Percentiles rank a stretch among this genome's conserved stretches.
Conservation (phyloP, 2,888 invertebrate species). For the Dolichopus griseipennis region DNA sequence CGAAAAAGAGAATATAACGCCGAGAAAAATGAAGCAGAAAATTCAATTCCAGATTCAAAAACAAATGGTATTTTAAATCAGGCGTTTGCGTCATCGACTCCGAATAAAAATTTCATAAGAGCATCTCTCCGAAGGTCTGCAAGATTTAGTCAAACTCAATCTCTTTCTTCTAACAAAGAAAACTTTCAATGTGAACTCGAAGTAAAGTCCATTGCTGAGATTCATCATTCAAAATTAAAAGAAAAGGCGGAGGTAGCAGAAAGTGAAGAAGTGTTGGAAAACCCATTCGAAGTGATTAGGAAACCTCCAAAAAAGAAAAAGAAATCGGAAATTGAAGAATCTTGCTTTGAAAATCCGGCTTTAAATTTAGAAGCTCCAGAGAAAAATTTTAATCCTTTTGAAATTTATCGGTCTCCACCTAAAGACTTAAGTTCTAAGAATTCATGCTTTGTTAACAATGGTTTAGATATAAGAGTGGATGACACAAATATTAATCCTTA, state of each 20-base stretch:
- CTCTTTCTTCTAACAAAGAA: background rate
- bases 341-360: constrained; percentile 41
- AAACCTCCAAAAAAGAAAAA: constrained; percentile 42
- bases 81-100: background rate
- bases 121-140: background rate
- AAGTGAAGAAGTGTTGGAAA: constrained; percentile 20
- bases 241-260: constrained; percentile 9
- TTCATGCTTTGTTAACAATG: constrained; percentile 38
- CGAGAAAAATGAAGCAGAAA: background rate
- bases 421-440: constrained; percentile 17
- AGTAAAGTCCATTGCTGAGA: constrained; percentile 37
- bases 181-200: constrained; percentile 26
- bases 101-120: background rate
- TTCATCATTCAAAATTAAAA: constrained; percentile 21
- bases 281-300: constrained; percentile 40
- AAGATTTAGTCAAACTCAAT: background rate
- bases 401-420: constrained; percentile 27
- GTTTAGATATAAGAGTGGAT: constrained; percentile 35
- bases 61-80: background rate
- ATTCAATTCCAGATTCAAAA: background rate
- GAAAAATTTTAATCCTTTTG: constrained; percentile 41
- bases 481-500: constrained; percentile 38
- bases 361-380: constrained; percentile 40
- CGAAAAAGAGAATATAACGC: background rate
- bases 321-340: constrained; percentile 28